phyloP scores from a whole-genome alignment of 2,113 vertebrate species.

The Naja naja region DNA sequence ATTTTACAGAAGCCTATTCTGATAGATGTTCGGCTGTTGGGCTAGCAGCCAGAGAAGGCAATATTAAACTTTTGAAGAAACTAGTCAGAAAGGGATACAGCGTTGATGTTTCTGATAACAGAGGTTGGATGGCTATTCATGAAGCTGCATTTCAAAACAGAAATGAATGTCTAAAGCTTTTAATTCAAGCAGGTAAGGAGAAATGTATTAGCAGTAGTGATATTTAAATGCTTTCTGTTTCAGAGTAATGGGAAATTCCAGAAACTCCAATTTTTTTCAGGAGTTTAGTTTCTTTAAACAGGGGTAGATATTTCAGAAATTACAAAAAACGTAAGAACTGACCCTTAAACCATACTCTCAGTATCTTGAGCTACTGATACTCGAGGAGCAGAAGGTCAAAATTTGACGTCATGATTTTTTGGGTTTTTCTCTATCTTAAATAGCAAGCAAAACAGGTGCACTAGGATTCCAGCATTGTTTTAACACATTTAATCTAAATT shows the following conservation, averaged over 20 bases:
- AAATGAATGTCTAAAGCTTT: conserved; percentile 74
- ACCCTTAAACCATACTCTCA: neutral
- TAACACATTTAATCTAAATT: neutral
- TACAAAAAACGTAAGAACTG: neutral
- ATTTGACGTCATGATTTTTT: neutral
- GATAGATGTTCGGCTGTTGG: conserved; percentile 83
- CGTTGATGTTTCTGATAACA: conserved; percentile 84
- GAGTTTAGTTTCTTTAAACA: neutral
- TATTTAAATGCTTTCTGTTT: neutral
- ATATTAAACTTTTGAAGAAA: conserved; percentile 67
- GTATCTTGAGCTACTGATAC: neutral
- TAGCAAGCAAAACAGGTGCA: neutral
- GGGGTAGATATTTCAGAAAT: neutral
- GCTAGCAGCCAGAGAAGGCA: conserved; percentile 79
- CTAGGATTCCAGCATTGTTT: neutral
- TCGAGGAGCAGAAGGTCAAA: neutral
- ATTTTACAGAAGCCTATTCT: conserved; percentile 87
- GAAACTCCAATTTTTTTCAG: neutral
- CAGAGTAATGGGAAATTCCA: neutral
- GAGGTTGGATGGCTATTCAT: conserved; percentile 90
- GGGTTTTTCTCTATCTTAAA: neutral
- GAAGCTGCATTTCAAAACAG: conserved; percentile 86
- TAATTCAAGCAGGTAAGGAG: conserved; percentile 75
- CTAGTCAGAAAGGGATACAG: conserved; percentile 78
- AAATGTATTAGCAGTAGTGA: neutral